A percentile compares a stretch with the other conserved stretches of the same genome.
Evolutionary conservation across 2,113 vertebrate genomes (phyloP).

Genomic region (Ramphastos sulfuratus): DNA sequence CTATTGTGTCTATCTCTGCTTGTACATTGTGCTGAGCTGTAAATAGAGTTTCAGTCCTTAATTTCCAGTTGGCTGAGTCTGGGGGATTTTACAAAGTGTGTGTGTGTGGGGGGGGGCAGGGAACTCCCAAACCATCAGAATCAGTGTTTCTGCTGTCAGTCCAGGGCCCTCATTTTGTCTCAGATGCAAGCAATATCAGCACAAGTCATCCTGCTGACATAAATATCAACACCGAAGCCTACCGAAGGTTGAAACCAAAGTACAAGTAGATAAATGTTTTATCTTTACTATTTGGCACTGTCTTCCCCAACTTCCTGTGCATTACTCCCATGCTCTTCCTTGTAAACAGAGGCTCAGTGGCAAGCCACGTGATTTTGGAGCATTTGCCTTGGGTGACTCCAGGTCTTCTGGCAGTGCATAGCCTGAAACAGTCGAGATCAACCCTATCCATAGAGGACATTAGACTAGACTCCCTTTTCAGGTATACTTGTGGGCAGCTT

Average conservation of each 20-base stretch:
- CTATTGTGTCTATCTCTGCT: too few relatives aligned
- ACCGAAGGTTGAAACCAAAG: background rate
- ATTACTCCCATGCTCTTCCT: background rate
- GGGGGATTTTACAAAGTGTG: too few relatives aligned
- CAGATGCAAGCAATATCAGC: background rate
- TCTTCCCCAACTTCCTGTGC: background rate
- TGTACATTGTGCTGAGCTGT: too few relatives aligned
- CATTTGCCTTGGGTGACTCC: background rate
- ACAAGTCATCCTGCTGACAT: background rate
- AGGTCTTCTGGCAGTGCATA: background rate
- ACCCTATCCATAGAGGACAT: background rate
- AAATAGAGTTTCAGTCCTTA: too few relatives aligned
- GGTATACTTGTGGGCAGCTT: background rate
- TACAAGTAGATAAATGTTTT: background rate
- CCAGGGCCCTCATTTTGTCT: too few relatives aligned
- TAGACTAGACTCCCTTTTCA: background rate
- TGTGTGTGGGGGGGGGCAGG: too few relatives aligned
- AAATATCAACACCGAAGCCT: background rate
- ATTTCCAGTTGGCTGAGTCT: too few relatives aligned
- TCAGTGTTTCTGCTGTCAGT: too few relatives aligned
- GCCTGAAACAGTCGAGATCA: background rate
- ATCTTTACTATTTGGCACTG: background rate
- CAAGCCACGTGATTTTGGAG: background rate
- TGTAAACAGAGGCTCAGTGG: background rate
- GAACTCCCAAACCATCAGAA: too few relatives aligned